phyloP scores from a whole-genome alignment of 2,797 vertebrate genomes.

The Tarsius wallacei region DNA sequence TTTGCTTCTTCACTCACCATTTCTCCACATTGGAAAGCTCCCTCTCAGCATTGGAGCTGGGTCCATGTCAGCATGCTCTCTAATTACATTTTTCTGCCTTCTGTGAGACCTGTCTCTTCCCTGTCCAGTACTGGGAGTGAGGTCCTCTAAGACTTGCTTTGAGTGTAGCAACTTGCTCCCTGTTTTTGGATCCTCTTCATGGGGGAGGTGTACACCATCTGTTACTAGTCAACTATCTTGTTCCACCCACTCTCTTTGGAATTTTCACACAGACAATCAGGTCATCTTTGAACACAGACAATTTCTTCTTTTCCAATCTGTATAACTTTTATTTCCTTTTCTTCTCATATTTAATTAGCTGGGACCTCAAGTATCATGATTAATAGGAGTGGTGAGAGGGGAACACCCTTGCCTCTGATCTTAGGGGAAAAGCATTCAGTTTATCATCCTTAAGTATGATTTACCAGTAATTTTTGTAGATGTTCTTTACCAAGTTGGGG shows the following conservation, averaged over 20 bases:
- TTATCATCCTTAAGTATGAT: neutral
- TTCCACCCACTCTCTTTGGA: neutral
- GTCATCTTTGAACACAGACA: neutral
- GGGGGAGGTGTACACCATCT: too few species aligned
- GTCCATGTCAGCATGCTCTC: too few species aligned
- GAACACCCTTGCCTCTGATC: neutral
- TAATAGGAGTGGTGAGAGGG: neutral
- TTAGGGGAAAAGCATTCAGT: neutral
- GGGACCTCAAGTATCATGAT: neutral
- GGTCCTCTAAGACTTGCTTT: too few species aligned
- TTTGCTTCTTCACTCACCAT: too few species aligned
- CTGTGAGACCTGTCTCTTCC: too few species aligned
- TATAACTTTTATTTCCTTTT: neutral
- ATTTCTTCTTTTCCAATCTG: neutral
- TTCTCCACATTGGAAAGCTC: too few species aligned
- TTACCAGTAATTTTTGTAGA: neutral
- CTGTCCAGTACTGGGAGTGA: too few species aligned
- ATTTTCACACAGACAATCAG: neutral
- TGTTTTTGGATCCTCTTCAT: too few species aligned
- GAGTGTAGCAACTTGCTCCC: too few species aligned
- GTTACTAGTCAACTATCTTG: too few species aligned
- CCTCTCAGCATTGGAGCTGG: too few species aligned
- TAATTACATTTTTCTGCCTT: too few species aligned
- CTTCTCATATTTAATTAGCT: neutral
- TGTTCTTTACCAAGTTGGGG: neutral